phyloP scores from a whole-genome alignment of 2,888 invertebrate genomes.

The Eilema sororculum region DNA sequence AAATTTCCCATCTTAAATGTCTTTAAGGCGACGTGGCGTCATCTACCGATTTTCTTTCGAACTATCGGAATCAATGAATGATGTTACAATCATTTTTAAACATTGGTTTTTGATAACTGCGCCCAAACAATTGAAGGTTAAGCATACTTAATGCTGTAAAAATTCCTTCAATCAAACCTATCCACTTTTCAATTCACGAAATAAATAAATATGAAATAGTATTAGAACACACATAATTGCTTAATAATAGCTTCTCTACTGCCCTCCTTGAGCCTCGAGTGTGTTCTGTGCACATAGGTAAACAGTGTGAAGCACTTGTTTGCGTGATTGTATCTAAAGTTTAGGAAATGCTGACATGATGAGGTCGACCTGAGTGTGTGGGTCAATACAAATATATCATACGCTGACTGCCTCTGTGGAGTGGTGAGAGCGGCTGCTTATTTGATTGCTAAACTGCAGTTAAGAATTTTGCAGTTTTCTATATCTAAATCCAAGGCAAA shows the following conservation, averaged over 20 bases:
- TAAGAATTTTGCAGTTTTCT: neutral
- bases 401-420: neutral
- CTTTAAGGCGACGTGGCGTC: no score
- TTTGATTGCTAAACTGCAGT: neutral
- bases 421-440: neutral
- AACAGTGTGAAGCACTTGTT: conserved; percentile 5
- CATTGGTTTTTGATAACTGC: no score
- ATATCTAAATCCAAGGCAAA: no score
- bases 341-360: neutral
- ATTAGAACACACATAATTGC: neutral
- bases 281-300: conserved; percentile 1
- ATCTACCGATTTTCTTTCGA: no score
- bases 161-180: neutral
- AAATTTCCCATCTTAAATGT: no score
- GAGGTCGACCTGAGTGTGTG: neutral
- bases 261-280: neutral
- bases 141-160: no score
- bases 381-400: neutral
- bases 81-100: no score
- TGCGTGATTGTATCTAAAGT: neutral
- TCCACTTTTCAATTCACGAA: neutral
- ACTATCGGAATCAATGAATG: no score
- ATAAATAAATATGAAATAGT: neutral
- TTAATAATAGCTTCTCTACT: neutral
- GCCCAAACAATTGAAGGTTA: no score